Evolutionary conservation across 2,113 vertebrate species (phyloP).

Genomic region (Rhizomys pruinosus): DNA sequence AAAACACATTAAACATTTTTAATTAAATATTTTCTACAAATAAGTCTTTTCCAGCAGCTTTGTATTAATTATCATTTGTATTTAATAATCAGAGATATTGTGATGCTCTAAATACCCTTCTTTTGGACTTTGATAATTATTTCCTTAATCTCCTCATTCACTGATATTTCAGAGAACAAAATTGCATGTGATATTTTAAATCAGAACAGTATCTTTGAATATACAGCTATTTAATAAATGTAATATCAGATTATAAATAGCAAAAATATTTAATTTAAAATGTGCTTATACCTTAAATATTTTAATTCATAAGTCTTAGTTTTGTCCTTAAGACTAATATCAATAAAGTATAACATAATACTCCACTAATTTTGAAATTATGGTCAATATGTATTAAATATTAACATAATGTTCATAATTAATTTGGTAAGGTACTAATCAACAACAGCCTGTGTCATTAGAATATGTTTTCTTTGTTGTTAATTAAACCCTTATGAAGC

Average conservation of each 20-base stretch:
- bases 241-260: background rate
- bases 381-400: background rate
- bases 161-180: background rate
- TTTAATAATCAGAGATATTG: slow-evolving; percentile 10
- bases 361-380: background rate
- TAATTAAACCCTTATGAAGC: slow-evolving; percentile 44
- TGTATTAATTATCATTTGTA: background rate
- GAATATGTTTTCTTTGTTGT: slow-evolving; percentile 47
- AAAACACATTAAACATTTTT: background rate
- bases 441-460: slow-evolving; percentile 29
- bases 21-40: background rate
- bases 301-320: background rate
- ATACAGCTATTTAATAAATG: background rate
- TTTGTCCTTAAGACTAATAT: background rate
- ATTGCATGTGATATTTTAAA: background rate
- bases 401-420: background rate
- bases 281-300: background rate
- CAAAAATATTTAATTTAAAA: background rate
- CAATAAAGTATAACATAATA: background rate
- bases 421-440: slow-evolving; percentile 53
- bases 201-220: background rate
- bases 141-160: background rate
- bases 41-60: background rate
- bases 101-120: background rate
- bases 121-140: background rate